Evolutionary conservation across 1,140 invertebrate genomes (phyloP), one percentile per base, ranked within the genome.

Genomic region (Aphidius gifuensis): DNA sequence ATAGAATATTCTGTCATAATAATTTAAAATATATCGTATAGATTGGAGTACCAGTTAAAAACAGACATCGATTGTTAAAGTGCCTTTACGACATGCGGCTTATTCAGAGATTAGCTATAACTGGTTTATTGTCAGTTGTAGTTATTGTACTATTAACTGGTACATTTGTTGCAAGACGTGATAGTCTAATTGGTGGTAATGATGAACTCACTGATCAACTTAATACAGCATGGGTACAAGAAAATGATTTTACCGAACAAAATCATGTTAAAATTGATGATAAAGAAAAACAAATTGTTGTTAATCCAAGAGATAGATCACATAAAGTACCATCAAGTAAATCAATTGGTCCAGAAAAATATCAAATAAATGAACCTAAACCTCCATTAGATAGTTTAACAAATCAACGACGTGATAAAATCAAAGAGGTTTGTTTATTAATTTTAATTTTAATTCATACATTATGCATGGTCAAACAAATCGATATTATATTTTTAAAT

Each of bases 391-490:
- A 79, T 45, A 72, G 79, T 48, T 77, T 83, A 21, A 85, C 85
- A 1, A 81, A 84, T 69, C 81, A 85, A 66, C 83, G 87, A 60
- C 83, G 92, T 60, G 82, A 90, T 61, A 91, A 89, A 83, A 83
- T 93, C 50, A 89, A 88, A 83, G 86, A 92, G 87, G 90, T 90
- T 76, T 80, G 80, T 66, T 48, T n/a, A 50, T 56, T 21, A 32
- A n/a, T 16, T 54, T 21, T 48, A 43, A 11, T 53, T 53, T 39
- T 16, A 16, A 40, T 56, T 56, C 5, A 16, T 23, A 16, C 4
- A 16, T 16, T n/a, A 53, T 32, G 23, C 23, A 32, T 32, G 23
- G 23, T 32, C 23, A 49, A n/a, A 49, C 16, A 16, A 16, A 16
- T 16, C 16, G 1, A 0, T 16, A 16, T 16, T 16, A 16, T 16